Base-by-base conservation (phyloP, 2,888 invertebrate species). In the Stenodera caucasica region DNA sequence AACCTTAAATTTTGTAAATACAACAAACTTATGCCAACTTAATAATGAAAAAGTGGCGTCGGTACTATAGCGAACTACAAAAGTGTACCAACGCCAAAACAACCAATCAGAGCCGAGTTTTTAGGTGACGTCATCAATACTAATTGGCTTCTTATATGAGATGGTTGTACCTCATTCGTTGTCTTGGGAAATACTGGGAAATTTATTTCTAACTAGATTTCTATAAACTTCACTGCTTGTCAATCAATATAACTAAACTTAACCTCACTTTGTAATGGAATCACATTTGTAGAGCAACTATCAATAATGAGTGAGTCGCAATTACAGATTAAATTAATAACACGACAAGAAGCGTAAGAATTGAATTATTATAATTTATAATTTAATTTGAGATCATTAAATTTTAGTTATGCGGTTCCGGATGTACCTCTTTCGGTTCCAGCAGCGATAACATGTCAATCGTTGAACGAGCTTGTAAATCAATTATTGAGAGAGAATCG, bases 401-500 rank as follows among this genome's bases (percentile, higher is more conserved):
- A 26, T 80, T 82, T 67, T 77, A 96, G 96, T 70, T 94, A 90
- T 85, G 92, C 95, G 7, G 89, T 96, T 51, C 89, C 95, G 6
- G 92, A 94, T 79, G 88, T 86, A 67, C 92, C 94, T 0, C 89
- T 91, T 74, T 90, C 94, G 14, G 90, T 96, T 21, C 90, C 92
- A 55, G 86, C 88, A 52, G 86, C 85, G 66, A 86, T 92, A 3
- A 85, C 88, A 52, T 78, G 85, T 11, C 81, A 83, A 21, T 90
- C 92, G 60, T 82, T 96, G 11, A 94, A 92, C 77, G 86, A 85
- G 26, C 82, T 96, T 55, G 82, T 96, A 2, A 94, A 94, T 81
- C 88, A 91, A 61, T 77, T 96, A 61, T 77, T 96, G 35, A 86
- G 85, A 79, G 91, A 87, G 75, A 81, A 77, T 29, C 82, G 82